Evolutionary conservation across 1,140 invertebrate species (phyloP), one percentile per base, ranked within the genome.

Genomic region (Melipona quadrifasciata): DNA sequence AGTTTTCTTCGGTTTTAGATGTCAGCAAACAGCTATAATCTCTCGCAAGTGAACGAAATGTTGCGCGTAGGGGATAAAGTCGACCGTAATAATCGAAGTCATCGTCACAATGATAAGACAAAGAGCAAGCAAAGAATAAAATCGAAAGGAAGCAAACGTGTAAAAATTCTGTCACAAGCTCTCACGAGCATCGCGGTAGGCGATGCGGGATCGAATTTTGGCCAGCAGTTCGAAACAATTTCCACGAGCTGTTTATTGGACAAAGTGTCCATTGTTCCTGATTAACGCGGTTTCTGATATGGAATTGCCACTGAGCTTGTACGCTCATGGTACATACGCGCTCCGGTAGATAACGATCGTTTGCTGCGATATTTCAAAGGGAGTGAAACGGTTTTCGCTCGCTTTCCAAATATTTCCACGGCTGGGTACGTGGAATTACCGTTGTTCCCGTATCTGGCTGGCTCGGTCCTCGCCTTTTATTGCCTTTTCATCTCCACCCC

Each of bases 261-360:
- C 85, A 86, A 85, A 80, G 71, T 80, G 64, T 57, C 85, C 71
- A 51, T 86, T 80, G 85, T 86, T 85, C 61, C 34, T n/a, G 51
- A 19, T 61, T 68, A 73, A 24, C 61, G 31, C 27, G 70, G 58
- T 70, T 70, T 61, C 53, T 27, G 47, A 55, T 61, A 85, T 61
- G 57, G 74, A 68, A 80, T 74, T 86, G 34, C 47, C 27, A 19
- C 16, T 6, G 1, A 6, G 47, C 24, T 47, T 47, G 72, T 19
- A 77, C 73, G 67, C 64, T 72, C 47, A 17, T n/a, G n/a, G 55
- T 47, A 39, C 17, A 11, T 53, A 17, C 31, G 19, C 21, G 21
- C 12, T 34, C 31, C 17, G 17, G 8, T 2, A 11, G 39, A 17
- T 19, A 19, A n/a, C 24, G 17, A 73, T 34, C n/a, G 17, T 64